Evolutionary conservation across 1,140 invertebrate genomes (phyloP).

Genomic region (Panonychus citri): DNA sequence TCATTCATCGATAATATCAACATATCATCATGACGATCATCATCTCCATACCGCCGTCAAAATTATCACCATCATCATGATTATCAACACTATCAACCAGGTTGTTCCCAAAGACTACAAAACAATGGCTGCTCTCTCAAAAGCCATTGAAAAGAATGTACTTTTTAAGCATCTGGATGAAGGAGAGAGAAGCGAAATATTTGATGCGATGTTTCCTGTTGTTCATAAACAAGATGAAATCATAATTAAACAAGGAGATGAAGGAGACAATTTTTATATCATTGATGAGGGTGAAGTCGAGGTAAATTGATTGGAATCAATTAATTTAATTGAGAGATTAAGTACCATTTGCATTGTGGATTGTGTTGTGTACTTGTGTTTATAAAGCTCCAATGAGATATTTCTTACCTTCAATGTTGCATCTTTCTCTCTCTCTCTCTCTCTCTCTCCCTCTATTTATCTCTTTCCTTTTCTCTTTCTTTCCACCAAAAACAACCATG

Average conservation of each 20-base stretch:
- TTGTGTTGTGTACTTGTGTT: no score
- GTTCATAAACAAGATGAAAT: constrained; percentile 78
- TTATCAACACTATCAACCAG: constrained; percentile 22
- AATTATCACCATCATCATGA: no score
- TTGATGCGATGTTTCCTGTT: constrained; percentile 75
- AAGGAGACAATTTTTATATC: constrained; percentile 99
- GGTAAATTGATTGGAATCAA: constrained; percentile 30
- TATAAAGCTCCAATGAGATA: neutral
- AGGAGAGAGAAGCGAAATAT: constrained; percentile 46
- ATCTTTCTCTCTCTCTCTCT: neutral
- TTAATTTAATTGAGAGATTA: no score
- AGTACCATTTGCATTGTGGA: no score
- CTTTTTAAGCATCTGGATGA: constrained; percentile 95
- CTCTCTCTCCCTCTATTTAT: neutral
- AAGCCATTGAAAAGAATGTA: constrained; percentile 95
- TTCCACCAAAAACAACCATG: no score
- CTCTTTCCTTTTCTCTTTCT: neutral
- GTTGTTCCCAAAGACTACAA: constrained; percentile 99
- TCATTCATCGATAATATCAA: no score
- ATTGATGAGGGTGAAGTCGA: constrained; percentile 96
- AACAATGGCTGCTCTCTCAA: constrained; percentile 93
- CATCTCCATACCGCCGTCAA: no score
- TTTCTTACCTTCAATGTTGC: neutral
- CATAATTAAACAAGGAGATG: constrained; percentile 94
- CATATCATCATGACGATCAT: no score